Evolutionary conservation across 1,140 invertebrate genomes (phyloP), one percentile per base, ranked within the genome.

Genomic region (Harlomillsia oculata): DNA sequence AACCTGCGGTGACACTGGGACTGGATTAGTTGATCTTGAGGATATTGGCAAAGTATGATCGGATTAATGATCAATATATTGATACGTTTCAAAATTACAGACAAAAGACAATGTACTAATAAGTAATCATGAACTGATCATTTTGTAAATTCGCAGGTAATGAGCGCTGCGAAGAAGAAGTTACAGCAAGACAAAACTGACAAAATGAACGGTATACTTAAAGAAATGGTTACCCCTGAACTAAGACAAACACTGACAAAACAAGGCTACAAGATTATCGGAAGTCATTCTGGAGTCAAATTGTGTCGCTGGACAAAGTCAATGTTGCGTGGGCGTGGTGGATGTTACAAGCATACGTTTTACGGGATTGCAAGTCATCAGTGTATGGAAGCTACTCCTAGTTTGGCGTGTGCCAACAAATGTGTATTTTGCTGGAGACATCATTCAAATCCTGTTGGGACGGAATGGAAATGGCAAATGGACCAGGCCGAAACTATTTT

Each of bases 351-450:
- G 66, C 80, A 82, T 67, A 78, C 79, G 2, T 82, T 82, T 67
- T 82, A 82, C 68, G 80, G 80, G 3, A 82, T 82, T 56, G 78
- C 79, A 60, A 78, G 75, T 64, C 80, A 82, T 64, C 71, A 77
- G 23, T 82, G 80, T 58, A 81, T 82, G 78, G 80, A 82, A 67
- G 73, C 78, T 3, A 82, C 80, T n/a, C 80, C 79, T 0, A 78
- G 76, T 0, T 66, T 80, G 14, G 80, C 80, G 2, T 82, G 80
- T 73, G 80, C 80, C 23, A 82, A 82, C 62, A 82, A 82, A 71
- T 82, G 80, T 71, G 79, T 82, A 11, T 82, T 82, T 67, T 82
- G 80, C 67, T 82, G 80, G 80, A 71, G 79, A 54, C 80, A 82
- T 69, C 80, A 82, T 66, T 77, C 78, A n/a, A 82, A 82, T 70